phyloP scores from a whole-genome alignment of 2,888 invertebrate genomes.

The Epinotia demarniana region DNA sequence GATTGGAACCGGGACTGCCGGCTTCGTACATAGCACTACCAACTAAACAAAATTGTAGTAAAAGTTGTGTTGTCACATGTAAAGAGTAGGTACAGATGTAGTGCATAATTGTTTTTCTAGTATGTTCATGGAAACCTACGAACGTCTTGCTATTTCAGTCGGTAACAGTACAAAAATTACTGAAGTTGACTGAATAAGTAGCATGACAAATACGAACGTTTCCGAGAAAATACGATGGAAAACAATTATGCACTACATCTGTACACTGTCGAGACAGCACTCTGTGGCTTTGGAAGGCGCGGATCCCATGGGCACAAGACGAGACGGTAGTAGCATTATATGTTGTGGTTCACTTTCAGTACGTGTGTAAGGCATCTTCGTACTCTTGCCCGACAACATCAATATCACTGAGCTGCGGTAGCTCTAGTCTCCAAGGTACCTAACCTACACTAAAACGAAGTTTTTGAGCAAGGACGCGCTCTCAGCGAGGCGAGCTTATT shows the following conservation, averaged over 20 bases:
- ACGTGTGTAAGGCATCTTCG: neutral
- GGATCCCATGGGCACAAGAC: neutral
- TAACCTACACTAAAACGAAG: neutral
- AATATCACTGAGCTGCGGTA: conserved; percentile 5
- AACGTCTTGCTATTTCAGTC: too few species aligned
- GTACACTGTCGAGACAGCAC: neutral
- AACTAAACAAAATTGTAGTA: too few species aligned
- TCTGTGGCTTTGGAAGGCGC: neutral
- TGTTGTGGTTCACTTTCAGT: conserved; percentile 4
- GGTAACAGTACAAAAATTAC: too few species aligned
- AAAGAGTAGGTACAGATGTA: neutral
- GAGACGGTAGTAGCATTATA: neutral
- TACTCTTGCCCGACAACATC: conserved; percentile 6
- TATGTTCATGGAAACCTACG: too few species aligned
- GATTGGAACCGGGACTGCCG: too few species aligned
- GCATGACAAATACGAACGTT: too few species aligned
- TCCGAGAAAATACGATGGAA: too few species aligned
- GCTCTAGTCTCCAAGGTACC: neutral
- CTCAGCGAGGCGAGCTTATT: neutral
- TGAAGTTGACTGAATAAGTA: too few species aligned
- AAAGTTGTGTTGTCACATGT: neutral
- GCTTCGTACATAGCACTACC: too few species aligned
- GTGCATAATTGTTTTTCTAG: too few species aligned
- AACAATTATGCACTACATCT: too few species aligned
- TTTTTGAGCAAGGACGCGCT: neutral